Percentiles rank a stretch among this genome's conserved stretches.
phyloP scores from a whole-genome alignment of 2,113 vertebrate genomes.

The Peromyscus leucopus region DNA sequence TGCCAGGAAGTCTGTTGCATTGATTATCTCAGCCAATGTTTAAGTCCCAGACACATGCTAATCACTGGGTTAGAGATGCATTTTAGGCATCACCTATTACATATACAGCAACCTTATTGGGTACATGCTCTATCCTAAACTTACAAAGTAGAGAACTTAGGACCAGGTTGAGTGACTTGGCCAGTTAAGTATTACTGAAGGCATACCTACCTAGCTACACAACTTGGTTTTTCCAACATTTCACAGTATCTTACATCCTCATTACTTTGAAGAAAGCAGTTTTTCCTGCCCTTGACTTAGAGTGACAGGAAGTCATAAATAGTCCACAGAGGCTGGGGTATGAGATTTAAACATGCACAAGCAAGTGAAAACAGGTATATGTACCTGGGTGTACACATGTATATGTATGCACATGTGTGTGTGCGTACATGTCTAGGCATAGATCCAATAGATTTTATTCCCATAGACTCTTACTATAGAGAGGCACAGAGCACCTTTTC shows the following conservation, averaged over 20 bases:
- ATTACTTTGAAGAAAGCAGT: neutral
- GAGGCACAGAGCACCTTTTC: neutral
- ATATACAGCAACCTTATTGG: neutral
- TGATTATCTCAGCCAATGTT: neutral
- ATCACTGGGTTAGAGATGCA: neutral
- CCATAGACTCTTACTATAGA: neutral
- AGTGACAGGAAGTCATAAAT: neutral
- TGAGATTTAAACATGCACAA: neutral
- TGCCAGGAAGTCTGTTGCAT: neutral
- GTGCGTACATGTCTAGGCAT: accelerated
- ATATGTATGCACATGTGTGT: neutral
- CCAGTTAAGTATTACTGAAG: neutral
- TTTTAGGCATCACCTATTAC: neutral
- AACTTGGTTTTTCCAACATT: neutral
- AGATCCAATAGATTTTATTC: neutral
- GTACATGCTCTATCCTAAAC: neutral
- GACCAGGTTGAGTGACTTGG: neutral
- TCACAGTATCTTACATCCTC: neutral
- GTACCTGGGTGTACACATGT: too few species aligned
- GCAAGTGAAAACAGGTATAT: neutral
- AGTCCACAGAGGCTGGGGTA: neutral
- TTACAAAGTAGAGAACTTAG: neutral
- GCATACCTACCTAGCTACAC: neutral
- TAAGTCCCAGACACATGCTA: neutral
- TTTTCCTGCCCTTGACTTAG: neutral